A percentile compares a stretch with the other conserved stretches of the same genome.
These are phyloP conservation scores for Chionodraco myersi DNA, from an alignment of 2,113 vertebrate species.

Conservation along the genomic window DNA sequence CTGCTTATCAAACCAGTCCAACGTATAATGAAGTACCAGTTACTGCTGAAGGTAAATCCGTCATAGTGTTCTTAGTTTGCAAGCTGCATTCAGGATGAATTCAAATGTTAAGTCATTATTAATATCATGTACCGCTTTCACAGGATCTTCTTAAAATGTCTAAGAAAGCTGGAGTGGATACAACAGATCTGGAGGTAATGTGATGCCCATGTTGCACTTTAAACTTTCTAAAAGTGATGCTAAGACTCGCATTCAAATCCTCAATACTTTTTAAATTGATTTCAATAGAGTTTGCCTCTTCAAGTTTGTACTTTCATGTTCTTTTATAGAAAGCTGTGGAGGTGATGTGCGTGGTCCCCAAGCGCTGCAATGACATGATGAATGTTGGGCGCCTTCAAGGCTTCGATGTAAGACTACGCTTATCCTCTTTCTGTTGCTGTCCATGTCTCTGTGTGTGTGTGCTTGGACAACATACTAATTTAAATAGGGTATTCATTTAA, in stretches of 20 bases:
- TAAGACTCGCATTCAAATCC: neutral
- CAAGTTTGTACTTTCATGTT: constrained; percentile 6
- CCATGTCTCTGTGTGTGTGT: neutral
- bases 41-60: constrained; percentile 92
- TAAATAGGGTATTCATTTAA: neutral
- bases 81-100: constrained; percentile 3
- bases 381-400: constrained; percentile 98
- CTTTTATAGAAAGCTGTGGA: constrained; percentile 93
- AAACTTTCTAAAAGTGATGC: neutral
- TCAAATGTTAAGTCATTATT: neutral
- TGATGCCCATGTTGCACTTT: neutral
- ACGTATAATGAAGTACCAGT: constrained; percentile 98
- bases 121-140: neutral
- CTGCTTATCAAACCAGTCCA: constrained; percentile 98
- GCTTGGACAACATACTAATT: neutral
- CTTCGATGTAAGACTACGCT: constrained; percentile 90
- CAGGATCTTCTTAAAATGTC: constrained; percentile 97
- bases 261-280: neutral
- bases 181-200: constrained; percentile 93
- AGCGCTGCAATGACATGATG: constrained; percentile 99
- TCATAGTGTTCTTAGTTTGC: neutral
- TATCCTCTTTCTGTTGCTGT: neutral
- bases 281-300: neutral
- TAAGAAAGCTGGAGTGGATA: constrained; percentile 93
- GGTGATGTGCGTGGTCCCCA: constrained; percentile 98